Conservation (phyloP, 2,113 vertebrate species). For the Electrona antarctica region DNA sequence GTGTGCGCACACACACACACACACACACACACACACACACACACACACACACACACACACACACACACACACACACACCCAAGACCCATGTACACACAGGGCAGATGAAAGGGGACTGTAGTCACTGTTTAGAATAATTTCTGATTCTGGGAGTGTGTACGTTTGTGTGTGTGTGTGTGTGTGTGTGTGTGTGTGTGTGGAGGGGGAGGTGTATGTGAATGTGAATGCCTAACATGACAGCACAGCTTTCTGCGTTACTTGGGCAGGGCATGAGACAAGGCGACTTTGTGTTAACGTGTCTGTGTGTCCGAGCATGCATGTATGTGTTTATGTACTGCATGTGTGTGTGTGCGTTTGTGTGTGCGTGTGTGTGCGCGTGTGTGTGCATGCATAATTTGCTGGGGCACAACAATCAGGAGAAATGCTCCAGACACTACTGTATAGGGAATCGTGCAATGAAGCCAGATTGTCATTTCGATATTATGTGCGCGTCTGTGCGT, state of each 20-base stretch:
- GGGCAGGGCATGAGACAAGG: constrained; percentile 39
- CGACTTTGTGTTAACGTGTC: constrained; percentile 30
- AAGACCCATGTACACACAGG: constrained; percentile 18
- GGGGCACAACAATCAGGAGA: neutral
- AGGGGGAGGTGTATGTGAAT: neutral
- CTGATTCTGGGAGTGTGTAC: neutral
- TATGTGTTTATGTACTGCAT: neutral
- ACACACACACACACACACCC: constrained; percentile 8
- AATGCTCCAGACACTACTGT: constrained; percentile 17
- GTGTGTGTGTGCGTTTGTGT: constrained; percentile 19
- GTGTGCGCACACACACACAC: constrained; percentile 8
- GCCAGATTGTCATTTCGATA: constrained; percentile 35
- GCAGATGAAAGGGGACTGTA: constrained; percentile 16
- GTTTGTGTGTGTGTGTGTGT: constrained; percentile 1
- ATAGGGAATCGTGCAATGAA: constrained; percentile 31
- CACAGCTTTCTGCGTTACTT: constrained; percentile 18
- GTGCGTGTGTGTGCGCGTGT: neutral
- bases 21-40: constrained; percentile 18
- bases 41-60: constrained; percentile 5
- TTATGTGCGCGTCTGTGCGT: too few relatives aligned
- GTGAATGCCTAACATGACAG: too few relatives aligned
- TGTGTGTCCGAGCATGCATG: neutral
- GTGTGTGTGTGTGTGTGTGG: neutral
- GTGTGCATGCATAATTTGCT: constrained; percentile 28
- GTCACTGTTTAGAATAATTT: constrained; percentile 1